These are phyloP conservation scores for Forbesichthys agassizii DNA, from an alignment of 2,113 vertebrate species.

Conservation along the genomic window DNA sequence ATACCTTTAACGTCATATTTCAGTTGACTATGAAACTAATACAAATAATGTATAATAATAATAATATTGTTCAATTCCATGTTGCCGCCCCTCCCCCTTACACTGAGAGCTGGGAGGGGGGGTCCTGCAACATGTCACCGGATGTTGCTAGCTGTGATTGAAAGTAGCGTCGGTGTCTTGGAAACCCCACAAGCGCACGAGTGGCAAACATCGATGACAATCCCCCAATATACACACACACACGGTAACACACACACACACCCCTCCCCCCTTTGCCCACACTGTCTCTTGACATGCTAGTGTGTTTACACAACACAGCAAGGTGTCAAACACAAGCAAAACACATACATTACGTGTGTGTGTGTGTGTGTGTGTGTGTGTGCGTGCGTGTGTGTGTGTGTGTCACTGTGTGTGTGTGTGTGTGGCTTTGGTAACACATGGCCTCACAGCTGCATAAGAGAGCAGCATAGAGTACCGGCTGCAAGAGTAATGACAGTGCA, in stretches of 20 bases:
- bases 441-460: conserved; percentile 24
- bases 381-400: background rate
- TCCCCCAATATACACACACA: conserved; percentile 1
- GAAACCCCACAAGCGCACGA: conserved; percentile 14
- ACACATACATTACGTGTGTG: conserved; percentile 20
- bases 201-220: background rate
- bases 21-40: background rate
- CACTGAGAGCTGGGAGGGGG: background rate
- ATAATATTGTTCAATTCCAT: background rate
- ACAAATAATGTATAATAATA: background rate
- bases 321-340: conserved; percentile 15
- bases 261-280: background rate
- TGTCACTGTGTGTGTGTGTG: background rate
- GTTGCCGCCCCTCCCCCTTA: background rate
- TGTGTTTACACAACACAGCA: conserved; percentile 33
- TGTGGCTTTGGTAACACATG: conserved; percentile 19
- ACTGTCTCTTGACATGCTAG: background rate
- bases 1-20: too few species aligned
- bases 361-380: background rate
- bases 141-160: conserved; percentile 23
- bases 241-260: background rate
- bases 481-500: background rate
- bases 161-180: conserved; percentile 2
- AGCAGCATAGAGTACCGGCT: conserved; percentile 5
- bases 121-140: background rate